A percentile compares a stretch with the other conserved stretches of the same genome.
Evolutionary conservation across 2,888 invertebrate species (phyloP).

Genomic region (Megaustenia siamemsis): DNA sequence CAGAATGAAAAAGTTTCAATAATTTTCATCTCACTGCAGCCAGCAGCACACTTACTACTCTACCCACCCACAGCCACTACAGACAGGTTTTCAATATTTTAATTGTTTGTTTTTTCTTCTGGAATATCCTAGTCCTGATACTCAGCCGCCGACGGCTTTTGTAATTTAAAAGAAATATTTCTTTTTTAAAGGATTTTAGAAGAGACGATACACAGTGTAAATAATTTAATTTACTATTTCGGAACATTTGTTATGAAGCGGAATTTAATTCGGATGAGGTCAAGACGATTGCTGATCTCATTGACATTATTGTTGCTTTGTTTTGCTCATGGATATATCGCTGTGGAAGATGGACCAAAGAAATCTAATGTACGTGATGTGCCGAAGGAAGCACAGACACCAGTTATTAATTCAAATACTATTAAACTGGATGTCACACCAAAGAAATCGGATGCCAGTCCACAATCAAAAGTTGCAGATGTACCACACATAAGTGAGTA

Average conservation of each 20-base stretch:
- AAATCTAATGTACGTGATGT: not conserved
- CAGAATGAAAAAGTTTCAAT: too few relatives aligned
- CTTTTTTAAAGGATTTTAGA: not conserved
- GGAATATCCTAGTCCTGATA: too few relatives aligned
- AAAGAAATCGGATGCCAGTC: slow-evolving; percentile 13
- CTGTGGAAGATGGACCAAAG: not conserved
- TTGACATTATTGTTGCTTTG: not conserved
- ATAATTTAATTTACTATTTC: too few relatives aligned
- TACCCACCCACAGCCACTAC: too few relatives aligned
- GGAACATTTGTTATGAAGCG: slow-evolving; percentile 29
- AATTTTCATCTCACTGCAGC: too few relatives aligned
- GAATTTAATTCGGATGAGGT: not conserved
- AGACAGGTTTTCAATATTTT: too few relatives aligned
- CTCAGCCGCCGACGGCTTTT: too few relatives aligned
- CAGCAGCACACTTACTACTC: too few relatives aligned
- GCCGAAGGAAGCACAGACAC: not conserved
- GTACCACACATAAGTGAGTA: slow-evolving; percentile 16
- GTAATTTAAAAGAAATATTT: not conserved
- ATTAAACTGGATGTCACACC: slow-evolving; percentile 17
- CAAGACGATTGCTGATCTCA: not conserved
- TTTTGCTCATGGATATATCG: slow-evolving; percentile 6
- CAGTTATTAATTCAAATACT: not conserved
- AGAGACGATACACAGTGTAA: too few relatives aligned
- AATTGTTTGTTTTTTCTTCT: too few relatives aligned
- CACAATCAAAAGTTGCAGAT: not conserved